Conservation (phyloP, 2,797 vertebrate genomes). For the Scolopax bukidnonensis region DNA sequence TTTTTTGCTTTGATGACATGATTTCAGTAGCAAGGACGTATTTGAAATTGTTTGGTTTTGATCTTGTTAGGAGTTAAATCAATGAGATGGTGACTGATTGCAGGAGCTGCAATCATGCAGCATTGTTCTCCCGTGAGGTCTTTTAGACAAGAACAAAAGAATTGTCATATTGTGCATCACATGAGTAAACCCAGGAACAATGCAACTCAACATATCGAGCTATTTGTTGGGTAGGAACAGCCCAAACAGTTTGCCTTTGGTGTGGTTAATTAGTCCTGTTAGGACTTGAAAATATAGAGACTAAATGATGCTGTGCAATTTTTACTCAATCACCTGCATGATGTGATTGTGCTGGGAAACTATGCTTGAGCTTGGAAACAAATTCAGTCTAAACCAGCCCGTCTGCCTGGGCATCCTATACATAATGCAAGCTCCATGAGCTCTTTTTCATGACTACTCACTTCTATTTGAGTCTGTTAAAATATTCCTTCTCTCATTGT, state of each 20-base stretch:
- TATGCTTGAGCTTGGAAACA: not conserved
- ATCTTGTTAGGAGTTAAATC: not conserved
- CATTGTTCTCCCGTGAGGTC: not conserved
- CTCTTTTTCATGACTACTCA: not conserved
- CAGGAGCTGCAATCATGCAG: not conserved
- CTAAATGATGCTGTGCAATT: not conserved
- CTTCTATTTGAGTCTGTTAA: not conserved
- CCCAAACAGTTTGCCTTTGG: not conserved
- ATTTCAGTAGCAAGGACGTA: rapidly evolving
- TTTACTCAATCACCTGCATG: not conserved
- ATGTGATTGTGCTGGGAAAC: not conserved
- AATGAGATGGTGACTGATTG: not conserved
- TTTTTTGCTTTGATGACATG: not conserved
- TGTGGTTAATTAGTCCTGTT: not conserved
- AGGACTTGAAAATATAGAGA: not conserved
- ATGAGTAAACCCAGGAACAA: not conserved
- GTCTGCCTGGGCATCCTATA: not conserved
- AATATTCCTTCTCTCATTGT: not conserved
- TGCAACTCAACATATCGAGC: not conserved
- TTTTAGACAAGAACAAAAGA: not conserved
- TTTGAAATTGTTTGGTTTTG: not conserved
- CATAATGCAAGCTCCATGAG: not conserved
- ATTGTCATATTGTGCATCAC: not conserved
- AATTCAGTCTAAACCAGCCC: not conserved
- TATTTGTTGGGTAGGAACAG: not conserved